Evolutionary conservation across 1,140 invertebrate species (phyloP), one percentile per base, ranked within the genome.

Genomic region (Aethina tumida): DNA sequence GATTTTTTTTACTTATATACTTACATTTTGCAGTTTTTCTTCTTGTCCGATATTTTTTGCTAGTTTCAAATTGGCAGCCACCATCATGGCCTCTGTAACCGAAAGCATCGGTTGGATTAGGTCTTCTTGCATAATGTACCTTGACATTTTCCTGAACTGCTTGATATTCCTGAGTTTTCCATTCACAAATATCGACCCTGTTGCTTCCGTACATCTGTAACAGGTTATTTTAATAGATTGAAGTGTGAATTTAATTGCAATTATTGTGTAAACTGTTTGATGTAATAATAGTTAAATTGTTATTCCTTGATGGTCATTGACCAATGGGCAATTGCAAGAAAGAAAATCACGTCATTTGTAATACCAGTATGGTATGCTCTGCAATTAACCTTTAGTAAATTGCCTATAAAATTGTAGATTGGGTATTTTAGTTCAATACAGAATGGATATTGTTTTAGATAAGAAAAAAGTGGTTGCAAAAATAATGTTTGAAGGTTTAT

Each of bases 41-140:
- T 62, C 48, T n/a, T 58, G 54, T 1, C 67, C 58, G 19, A 86
- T 61, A 7, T 70, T 72, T 35, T 70, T 71, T 2, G 79, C 81
- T 0, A 95, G 68, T 61, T 95, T 95, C 2, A 97, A 65, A 55
- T 93, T 81, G 0, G 87, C 85, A 0, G 90, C 84, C 49, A 91
- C 79, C 37, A 72, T 67, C 80, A 95, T 85, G 2, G 84, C 72
- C 60, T 97, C 91, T 13, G 73, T 65, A 1, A 94, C 86, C 0
- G 84, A 87, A 24, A 96, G 75, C 46, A 82, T 74, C 0, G 83
- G 84, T 50, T 93, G 82, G 3, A 91, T 64, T 10, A 92, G 67
- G 63, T 96, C 89, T 35, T 94, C 78, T 58, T 97, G 92, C 88
- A 95, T 93, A 47, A 95, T 95, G 63, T 95, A 96, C 26, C 87